phyloP scores from a whole-genome alignment of 2,797 vertebrate species.

The Galago senegalensis region DNA sequence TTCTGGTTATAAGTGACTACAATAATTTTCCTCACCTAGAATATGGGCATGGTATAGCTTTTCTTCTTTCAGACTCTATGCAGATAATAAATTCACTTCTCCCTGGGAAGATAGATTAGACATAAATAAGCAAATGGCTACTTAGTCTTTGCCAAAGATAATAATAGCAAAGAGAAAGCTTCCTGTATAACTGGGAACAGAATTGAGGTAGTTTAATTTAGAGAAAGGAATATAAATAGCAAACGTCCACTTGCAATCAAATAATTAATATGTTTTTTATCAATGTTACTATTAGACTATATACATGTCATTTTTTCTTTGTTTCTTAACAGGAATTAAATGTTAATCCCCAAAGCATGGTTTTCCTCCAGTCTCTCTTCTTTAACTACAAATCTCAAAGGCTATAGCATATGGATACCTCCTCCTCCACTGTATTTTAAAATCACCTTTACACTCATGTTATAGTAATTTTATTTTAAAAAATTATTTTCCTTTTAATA shows the following conservation, averaged over 20 bases:
- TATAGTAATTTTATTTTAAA: neutral
- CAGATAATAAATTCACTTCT: conserved; percentile 29
- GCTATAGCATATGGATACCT: neutral
- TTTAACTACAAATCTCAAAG: conserved; percentile 59
- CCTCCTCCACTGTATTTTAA: conserved; percentile 30
- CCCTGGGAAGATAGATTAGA: conserved; percentile 21
- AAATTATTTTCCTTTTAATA: conserved; percentile 21
- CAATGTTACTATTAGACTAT: conserved; percentile 18
- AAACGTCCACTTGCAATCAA: conserved; percentile 12
- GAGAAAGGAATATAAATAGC: neutral
- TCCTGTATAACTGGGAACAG: neutral
- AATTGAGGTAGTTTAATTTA: neutral
- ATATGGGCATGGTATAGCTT: neutral
- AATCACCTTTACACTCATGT: conserved; percentile 50
- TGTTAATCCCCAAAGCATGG: conserved; percentile 39
- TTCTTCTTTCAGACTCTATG: neutral
- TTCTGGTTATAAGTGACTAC: neutral
- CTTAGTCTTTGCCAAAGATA: conserved; percentile 31
- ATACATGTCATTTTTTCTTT: conserved; percentile 17
- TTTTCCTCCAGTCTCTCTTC: neutral
- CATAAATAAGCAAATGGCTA: conserved; percentile 1
- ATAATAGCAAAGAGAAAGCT: neutral
- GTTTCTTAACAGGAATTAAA: conserved; percentile 62
- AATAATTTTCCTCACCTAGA: neutral
- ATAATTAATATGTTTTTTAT: conserved; percentile 21